Evolutionary conservation across 2,797 vertebrate genomes (phyloP).

Genomic region (Chrysolophus pictus): DNA sequence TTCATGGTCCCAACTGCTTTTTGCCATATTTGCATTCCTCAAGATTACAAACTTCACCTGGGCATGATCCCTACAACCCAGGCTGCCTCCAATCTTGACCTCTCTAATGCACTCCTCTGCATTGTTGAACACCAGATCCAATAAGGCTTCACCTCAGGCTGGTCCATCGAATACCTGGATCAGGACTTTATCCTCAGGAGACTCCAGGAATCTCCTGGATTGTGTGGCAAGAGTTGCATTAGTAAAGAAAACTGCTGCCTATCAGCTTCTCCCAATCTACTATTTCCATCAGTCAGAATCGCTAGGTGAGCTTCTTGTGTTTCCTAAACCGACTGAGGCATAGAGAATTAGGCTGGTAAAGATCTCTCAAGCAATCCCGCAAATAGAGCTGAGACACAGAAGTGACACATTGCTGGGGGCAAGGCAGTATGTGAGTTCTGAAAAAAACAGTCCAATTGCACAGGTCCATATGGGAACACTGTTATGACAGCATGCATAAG

Average conservation of each 20-base stretch:
- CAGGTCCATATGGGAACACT: neutral
- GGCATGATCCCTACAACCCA: too few relatives aligned
- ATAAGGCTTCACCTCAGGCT: too few relatives aligned
- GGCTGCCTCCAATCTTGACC: too few relatives aligned
- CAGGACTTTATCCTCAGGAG: neutral
- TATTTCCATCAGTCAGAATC: neutral
- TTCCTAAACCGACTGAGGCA: neutral
- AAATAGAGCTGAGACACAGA: neutral
- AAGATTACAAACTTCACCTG: too few relatives aligned
- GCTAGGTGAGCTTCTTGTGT: neutral
- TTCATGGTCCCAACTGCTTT: too few relatives aligned
- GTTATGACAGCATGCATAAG: neutral
- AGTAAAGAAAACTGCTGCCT: neutral
- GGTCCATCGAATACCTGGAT: neutral
- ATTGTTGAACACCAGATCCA: too few relatives aligned
- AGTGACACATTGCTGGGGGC: neutral
- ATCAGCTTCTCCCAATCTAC: accelerated
- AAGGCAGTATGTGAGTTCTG: neutral
- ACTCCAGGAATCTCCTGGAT: too few relatives aligned
- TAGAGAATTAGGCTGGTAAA: neutral
- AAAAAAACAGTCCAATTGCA: neutral
- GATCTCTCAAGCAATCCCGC: neutral
- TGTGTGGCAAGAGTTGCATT: neutral
- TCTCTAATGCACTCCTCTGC: too few relatives aligned
- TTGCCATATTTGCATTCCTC: too few relatives aligned